Conservation (phyloP, 2,888 invertebrate genomes). For the Caenorhabditis sulstoni region DNA sequence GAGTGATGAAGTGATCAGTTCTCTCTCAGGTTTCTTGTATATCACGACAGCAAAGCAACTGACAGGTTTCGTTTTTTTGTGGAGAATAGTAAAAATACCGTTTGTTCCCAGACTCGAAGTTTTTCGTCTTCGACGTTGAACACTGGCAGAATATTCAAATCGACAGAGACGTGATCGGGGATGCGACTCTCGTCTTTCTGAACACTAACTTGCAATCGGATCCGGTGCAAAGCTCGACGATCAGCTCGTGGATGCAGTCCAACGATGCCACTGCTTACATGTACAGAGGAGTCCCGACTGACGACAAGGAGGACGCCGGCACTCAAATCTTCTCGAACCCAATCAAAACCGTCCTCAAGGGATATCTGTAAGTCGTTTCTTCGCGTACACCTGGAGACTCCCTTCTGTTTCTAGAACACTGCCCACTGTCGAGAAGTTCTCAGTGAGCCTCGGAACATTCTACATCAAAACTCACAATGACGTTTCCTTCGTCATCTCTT, state of each 20-base stretch:
- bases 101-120: too few species aligned
- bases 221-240: conserved; percentile 25
- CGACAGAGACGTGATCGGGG: neutral
- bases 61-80: conserved; percentile 7
- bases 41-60: conserved; percentile 24
- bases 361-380: neutral
- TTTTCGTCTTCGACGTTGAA: conserved; percentile 15
- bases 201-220: conserved; percentile 13
- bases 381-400: neutral
- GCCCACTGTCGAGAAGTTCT: conserved; percentile 29
- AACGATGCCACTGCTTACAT: conserved; percentile 16
- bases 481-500: neutral
- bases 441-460: conserved; percentile 37
- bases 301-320: conserved; percentile 11
- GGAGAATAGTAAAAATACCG: conserved; percentile 10
- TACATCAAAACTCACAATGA: conserved; percentile 28
- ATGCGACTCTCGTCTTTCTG: conserved; percentile 36
- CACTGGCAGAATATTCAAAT: neutral
- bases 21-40: conserved; percentile 27
- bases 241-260: conserved; percentile 27
- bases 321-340: conserved; percentile 47
- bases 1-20: conserved; percentile 6
- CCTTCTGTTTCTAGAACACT: conserved; percentile 26
- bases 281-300: conserved; percentile 35
- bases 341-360: neutral